Percentiles rank a stretch among this genome's conserved stretches.
Evolutionary conservation across 2,113 vertebrate genomes (phyloP).

Genomic region (Apus apus): DNA sequence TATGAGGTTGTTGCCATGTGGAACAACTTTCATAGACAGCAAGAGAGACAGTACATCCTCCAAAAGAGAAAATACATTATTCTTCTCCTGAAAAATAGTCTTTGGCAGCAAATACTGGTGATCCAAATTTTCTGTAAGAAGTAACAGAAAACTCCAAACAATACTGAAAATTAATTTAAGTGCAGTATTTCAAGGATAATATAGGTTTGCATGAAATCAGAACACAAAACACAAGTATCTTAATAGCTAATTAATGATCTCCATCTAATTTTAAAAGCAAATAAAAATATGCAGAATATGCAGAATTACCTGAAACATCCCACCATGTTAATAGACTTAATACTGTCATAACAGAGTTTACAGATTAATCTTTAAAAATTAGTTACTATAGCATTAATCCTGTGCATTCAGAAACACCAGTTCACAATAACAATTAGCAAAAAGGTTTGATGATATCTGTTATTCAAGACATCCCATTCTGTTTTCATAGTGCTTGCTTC

Average conservation of each 20-base stretch:
- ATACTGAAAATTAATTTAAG: background rate
- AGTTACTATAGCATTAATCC: background rate
- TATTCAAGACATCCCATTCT: background rate
- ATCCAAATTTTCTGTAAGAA: background rate
- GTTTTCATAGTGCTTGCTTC: rapidly evolving
- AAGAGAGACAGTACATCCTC: background rate
- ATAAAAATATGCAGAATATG: background rate
- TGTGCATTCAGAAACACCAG: background rate
- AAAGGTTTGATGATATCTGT: background rate
- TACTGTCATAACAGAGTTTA: background rate
- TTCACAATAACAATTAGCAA: background rate
- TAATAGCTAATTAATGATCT: background rate
- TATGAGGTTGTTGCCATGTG: background rate
- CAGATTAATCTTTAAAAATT: background rate
- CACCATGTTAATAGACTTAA: background rate
- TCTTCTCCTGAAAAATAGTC: background rate
- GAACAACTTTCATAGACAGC: background rate
- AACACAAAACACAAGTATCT: background rate
- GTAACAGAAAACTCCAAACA: background rate
- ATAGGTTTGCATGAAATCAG: background rate
- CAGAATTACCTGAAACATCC: background rate
- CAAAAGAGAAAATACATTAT: background rate
- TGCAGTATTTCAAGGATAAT: background rate
- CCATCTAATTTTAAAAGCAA: background rate
- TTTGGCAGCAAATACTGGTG: background rate